Conservation (phyloP, 53 echinoderm and acorn worm genomes). For the Luidia sarsii region DNA sequence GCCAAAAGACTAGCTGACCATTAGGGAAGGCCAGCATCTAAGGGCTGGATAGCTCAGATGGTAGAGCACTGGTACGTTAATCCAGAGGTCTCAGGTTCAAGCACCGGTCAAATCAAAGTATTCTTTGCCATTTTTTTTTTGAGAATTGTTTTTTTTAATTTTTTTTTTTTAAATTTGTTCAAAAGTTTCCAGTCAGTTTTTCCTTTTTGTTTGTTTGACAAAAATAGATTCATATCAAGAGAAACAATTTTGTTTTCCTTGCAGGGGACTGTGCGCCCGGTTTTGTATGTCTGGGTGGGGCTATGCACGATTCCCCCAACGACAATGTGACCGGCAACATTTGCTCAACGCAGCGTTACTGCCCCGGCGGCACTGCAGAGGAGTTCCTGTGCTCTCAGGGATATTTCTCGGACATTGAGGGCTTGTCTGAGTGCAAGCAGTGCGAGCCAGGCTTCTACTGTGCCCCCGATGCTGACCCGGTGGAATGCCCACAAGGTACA, state of each 20-base stretch:
- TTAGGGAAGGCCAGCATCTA: too few species aligned
- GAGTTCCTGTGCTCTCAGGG: slow-evolving; percentile 75
- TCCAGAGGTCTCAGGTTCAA: too few species aligned
- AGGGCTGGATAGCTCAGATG: too few species aligned
- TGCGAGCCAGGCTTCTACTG: slow-evolving; percentile 85
- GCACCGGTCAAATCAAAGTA: too few species aligned
- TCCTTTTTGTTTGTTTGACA: too few species aligned
- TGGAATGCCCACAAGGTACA: slow-evolving; percentile 85
- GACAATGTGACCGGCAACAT: slow-evolving; percentile 88
- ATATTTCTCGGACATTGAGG: slow-evolving; percentile 74
- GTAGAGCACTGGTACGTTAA: too few species aligned
- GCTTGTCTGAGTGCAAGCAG: slow-evolving; percentile 65
- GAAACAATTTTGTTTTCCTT: neutral
- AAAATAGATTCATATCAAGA: too few species aligned
- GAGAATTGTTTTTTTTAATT: too few species aligned
- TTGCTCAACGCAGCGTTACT: slow-evolving; percentile 81
- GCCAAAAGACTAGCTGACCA: too few species aligned
- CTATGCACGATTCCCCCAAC: slow-evolving; percentile 70
- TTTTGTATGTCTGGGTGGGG: slow-evolving; percentile 76
- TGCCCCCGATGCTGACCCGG: slow-evolving; percentile 84
- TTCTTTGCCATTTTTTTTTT: too few species aligned
- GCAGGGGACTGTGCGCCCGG: slow-evolving; percentile 84
- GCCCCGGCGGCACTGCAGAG: slow-evolving; percentile 61
- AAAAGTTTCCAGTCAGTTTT: too few species aligned
- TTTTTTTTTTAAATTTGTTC: too few species aligned